Percentiles rank a stretch among this genome's conserved stretches.
Evolutionary conservation across 2,888 invertebrate genomes (phyloP).

Genomic region (Leptinotarsa juncta): DNA sequence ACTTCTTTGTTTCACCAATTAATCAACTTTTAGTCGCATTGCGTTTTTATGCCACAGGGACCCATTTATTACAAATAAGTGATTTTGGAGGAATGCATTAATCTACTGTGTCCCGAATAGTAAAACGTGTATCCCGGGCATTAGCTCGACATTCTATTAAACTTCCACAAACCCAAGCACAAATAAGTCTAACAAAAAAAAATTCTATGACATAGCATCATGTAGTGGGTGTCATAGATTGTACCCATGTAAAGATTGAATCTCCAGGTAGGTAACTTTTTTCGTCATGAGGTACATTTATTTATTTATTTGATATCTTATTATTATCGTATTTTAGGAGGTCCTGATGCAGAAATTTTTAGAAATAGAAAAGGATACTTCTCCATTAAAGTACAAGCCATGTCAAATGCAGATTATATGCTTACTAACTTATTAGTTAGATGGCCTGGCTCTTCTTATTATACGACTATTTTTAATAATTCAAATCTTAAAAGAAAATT

Average conservation of each 20-base stretch:
- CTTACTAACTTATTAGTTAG: conserved; percentile 21
- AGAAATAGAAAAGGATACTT: conserved; percentile 30
- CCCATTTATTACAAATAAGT: too few species aligned
- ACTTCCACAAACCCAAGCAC: not conserved
- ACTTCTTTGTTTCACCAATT: not conserved
- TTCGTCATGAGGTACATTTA: too few species aligned
- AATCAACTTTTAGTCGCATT: conserved; percentile 6
- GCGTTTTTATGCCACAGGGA: too few species aligned
- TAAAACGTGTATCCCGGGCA: not conserved
- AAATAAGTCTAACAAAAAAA: not conserved
- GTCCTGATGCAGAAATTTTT: conserved; percentile 23
- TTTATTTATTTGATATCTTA: not conserved
- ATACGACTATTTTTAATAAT: conserved; percentile 8
- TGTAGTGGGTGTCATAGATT: conserved; percentile 17
- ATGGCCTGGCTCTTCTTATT: conserved; percentile 31
- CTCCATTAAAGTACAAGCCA: conserved; percentile 29
- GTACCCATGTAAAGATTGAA: conserved; percentile 23
- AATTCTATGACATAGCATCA: conserved; percentile 1
- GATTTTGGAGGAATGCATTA: not conserved
- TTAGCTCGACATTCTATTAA: not conserved
- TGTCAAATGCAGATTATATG: conserved; percentile 19
- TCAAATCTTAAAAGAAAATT: too few species aligned
- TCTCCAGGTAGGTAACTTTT: conserved; percentile 14
- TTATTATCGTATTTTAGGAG: conserved; percentile 15
- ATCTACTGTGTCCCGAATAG: conserved; percentile 12